Base-by-base conservation (phyloP, 2,113 vertebrate genomes). In the Dasyprocta punctata region DNA sequence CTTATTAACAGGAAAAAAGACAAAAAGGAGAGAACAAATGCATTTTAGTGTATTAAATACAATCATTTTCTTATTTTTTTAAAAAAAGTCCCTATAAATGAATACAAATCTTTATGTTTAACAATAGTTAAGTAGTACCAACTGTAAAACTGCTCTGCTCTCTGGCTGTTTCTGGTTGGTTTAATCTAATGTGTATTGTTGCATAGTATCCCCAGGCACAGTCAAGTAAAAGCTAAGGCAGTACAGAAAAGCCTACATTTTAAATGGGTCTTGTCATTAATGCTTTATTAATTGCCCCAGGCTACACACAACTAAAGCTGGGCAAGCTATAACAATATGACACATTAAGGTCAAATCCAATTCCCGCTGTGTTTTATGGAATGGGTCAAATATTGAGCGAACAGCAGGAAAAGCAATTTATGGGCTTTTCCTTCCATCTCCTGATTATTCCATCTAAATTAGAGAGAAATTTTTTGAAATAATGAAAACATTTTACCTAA, bases 261-360 rank as follows among this genome's bases (percentile, higher is more conserved):
- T 99, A 99, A 99, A 99, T 99, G 99, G 99, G 99, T 99, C 99
- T 99, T 99, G 99, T 99, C 99, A 99, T 99, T 99, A 99, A 99
- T 99, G 99, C 99, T 99, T 99, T 99, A 99, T 99, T 99, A 99
- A 99, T 99, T 99, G 99, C 99, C 99, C 78, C 97, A 98, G 99
- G 99, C 99, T 98, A 99, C 98, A 97, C 97, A 99, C 99, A 99
- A 98, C 98, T 98, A 98, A 98, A 98, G 98, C 98, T 98, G 98
- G 98, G 99, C 99, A 98, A 99, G 99, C 99, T 99, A 98, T 99
- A 99, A 99, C 99, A 99, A 99, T 99, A 98, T 99, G 99, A 99
- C 99, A 99, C 99, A 99, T 99, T 99, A 99, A 99, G 99, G 99
- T 99, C 99, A 99, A 99, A 98, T 99, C 97, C 97, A 99, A 98